Evolutionary conservation across 2,888 invertebrate species (phyloP).

Genomic region (Horisme vitalbata): DNA sequence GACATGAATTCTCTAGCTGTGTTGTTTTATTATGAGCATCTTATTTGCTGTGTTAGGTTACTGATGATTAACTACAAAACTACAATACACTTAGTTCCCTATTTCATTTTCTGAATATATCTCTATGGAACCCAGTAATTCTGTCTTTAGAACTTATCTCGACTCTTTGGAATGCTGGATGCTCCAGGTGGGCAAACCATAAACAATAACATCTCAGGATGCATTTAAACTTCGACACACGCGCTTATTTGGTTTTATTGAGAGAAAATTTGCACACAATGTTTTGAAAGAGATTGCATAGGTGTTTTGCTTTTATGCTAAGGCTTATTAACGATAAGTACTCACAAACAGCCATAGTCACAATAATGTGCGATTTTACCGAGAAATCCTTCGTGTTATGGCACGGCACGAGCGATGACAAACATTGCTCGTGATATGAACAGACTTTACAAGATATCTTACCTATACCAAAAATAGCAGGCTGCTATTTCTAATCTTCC

Average conservation of each 20-base stretch:
- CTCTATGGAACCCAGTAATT: background rate
- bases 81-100: too few species aligned
- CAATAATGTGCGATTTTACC: too few species aligned
- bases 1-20: conserved; percentile 31
- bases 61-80: too few species aligned
- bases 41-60: too few species aligned
- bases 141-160: too few species aligned
- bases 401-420: too few species aligned
- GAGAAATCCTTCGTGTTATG: too few species aligned
- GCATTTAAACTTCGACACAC: conserved; percentile 42
- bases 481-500: too few species aligned
- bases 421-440: too few species aligned
- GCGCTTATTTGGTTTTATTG: conserved; percentile 65
- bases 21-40: conserved; percentile 7
- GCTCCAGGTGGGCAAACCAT: conserved; percentile 39
- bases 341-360: too few species aligned
- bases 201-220: conserved; percentile 42
- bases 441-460: too few species aligned
- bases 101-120: background rate
- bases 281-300: conserved; percentile 65
- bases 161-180: conserved; percentile 17
- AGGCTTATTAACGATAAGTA: conserved; percentile 2
- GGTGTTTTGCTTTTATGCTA: conserved; percentile 59
- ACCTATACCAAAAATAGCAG: too few species aligned
- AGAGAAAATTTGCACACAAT: conserved; percentile 71